A percentile compares a stretch with the other conserved stretches of the same genome.
Conservation (phyloP, 1,140 invertebrate species). For the Aradophagus sp. region DNA sequence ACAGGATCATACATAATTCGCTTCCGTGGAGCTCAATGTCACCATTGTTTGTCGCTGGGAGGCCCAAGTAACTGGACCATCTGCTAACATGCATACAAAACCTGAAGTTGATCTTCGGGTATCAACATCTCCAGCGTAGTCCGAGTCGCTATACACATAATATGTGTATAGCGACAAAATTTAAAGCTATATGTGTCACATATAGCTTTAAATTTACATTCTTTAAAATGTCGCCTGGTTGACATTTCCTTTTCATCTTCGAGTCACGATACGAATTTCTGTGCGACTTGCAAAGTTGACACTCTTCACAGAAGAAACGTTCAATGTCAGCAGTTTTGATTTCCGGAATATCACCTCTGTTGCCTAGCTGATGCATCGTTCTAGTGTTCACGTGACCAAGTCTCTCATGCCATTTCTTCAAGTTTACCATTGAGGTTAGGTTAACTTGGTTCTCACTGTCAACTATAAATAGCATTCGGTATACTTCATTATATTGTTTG, state of each 20-base stretch:
- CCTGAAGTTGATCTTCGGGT: not conserved
- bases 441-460: not conserved
- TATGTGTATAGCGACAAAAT: no score
- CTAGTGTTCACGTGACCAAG: slow-evolving; percentile 5
- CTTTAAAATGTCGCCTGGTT: slow-evolving; percentile 1
- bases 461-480: slow-evolving; percentile 1
- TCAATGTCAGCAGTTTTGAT: not conserved
- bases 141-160: not conserved
- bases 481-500: not conserved
- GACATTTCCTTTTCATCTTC: not conserved
- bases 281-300: not conserved
- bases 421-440: not conserved
- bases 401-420: slow-evolving; percentile 3
- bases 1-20: not conserved
- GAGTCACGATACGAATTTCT: not conserved
- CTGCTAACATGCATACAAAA: not conserved
- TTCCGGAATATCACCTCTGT: not conserved
- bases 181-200: no score
- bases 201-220: no score
- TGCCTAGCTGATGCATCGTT: not conserved
- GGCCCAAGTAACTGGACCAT: not conserved
- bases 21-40: no score
- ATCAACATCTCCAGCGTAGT: not conserved
- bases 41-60: not conserved
- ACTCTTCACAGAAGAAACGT: not conserved